Evolutionary conservation across 2,113 vertebrate species (phyloP).

Genomic region (Macaca nemestrina): DNA sequence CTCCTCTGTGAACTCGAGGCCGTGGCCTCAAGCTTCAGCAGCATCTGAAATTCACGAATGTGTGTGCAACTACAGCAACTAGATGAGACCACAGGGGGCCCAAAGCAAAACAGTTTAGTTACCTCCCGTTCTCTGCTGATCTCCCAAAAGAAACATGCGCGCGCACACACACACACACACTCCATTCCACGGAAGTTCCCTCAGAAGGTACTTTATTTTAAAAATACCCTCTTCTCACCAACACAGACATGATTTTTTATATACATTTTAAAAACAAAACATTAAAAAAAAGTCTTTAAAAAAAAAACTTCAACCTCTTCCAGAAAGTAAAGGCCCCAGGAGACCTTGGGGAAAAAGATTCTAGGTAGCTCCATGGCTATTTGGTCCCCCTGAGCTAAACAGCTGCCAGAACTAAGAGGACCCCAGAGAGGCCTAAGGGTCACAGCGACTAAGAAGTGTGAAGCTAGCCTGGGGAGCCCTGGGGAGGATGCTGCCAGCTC

Average conservation of each 20-base stretch:
- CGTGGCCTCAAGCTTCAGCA: background rate
- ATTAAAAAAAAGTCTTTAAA: background rate
- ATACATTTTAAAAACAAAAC: slow-evolving; percentile 29
- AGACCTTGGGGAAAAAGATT: background rate
- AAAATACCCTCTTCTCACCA: background rate
- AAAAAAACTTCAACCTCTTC: background rate
- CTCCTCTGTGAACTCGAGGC: background rate
- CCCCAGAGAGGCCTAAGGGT: background rate
- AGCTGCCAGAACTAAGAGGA: slow-evolving; percentile 49
- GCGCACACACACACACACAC: background rate
- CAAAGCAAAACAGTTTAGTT: slow-evolving; percentile 3
- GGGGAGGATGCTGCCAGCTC: background rate
- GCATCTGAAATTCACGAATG: background rate
- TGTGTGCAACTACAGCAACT: background rate
- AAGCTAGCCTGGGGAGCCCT: background rate
- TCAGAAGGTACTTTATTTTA: background rate
- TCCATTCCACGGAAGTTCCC: background rate
- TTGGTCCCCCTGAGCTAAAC: background rate
- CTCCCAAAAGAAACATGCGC: background rate
- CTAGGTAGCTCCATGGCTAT: background rate
- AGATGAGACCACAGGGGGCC: background rate
- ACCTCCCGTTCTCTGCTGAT: slow-evolving; percentile 5
- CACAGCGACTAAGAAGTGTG: background rate
- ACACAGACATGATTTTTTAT: slow-evolving; percentile 3
- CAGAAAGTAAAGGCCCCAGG: slow-evolving; percentile 23